Evolutionary conservation across 1,140 invertebrate genomes (phyloP).

Genomic region (Eubasilissa regina): DNA sequence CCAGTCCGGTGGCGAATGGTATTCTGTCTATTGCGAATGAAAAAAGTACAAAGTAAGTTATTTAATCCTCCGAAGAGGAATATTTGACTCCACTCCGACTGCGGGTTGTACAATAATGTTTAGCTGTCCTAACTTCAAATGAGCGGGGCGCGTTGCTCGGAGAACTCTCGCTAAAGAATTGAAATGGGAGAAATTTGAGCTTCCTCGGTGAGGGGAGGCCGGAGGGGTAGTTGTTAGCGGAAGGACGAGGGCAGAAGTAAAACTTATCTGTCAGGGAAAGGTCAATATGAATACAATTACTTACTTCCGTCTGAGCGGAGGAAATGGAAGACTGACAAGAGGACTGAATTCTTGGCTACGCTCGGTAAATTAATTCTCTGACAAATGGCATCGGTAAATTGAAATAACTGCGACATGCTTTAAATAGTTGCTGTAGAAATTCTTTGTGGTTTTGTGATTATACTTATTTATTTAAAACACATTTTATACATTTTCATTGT

Average conservation of each 20-base stretch:
- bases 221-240: constrained; percentile 7
- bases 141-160: constrained; percentile 27
- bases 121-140: constrained; percentile 43
- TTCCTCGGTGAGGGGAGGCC: not conserved
- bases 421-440: not conserved
- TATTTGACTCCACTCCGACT: constrained; percentile 9
- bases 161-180: constrained; percentile 27
- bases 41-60: constrained; percentile 53
- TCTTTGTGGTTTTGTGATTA: not conserved
- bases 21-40: constrained; percentile 28
- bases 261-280: constrained; percentile 45
- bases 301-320: constrained; percentile 36
- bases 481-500: too few species aligned
- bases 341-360: constrained; percentile 16
- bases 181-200: constrained; percentile 30
- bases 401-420: constrained; percentile 26
- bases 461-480: too few species aligned
- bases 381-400: constrained; percentile 24
- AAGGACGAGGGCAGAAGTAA: constrained; percentile 40
- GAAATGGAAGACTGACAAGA: constrained; percentile 31
- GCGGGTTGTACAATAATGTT: constrained; percentile 36
- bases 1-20: not conserved
- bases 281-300: constrained; percentile 55
- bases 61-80: constrained; percentile 47
- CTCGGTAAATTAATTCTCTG: constrained; percentile 40